Conservation (phyloP, 2,113 vertebrate species). For the Urocynchramus pylzowi region DNA sequence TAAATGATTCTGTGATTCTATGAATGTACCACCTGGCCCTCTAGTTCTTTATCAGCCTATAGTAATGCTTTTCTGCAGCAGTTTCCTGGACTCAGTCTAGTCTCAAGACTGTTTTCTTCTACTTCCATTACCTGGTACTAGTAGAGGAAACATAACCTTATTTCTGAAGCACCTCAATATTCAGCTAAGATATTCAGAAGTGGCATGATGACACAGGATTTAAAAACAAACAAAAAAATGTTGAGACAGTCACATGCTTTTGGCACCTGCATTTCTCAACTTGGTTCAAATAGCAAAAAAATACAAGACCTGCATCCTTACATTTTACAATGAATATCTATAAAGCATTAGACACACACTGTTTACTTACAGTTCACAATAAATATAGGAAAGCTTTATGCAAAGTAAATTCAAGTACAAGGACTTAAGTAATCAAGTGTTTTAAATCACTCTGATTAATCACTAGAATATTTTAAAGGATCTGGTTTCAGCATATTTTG, state of each 20-base stretch:
- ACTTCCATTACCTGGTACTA: neutral
- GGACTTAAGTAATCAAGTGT: conserved; percentile 60
- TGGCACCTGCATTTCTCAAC: neutral
- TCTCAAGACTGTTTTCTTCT: neutral
- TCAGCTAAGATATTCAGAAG: neutral
- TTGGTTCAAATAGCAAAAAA: neutral
- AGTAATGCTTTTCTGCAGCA: neutral
- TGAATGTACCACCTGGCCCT: neutral
- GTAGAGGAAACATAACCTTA: neutral
- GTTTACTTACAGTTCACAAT: conserved; percentile 59
- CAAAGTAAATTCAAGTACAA: conserved; percentile 60
- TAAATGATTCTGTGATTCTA: neutral
- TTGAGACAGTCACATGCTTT: neutral
- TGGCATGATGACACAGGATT: neutral
- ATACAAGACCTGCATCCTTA: neutral
- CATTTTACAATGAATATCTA: conserved; percentile 39
- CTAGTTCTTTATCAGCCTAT: neutral
- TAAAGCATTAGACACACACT: conserved; percentile 46
- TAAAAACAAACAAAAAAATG: neutral
- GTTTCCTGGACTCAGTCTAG: neutral
- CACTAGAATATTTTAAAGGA: conserved; percentile 65
- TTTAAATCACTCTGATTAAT: conserved; percentile 74
- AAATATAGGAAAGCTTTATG: conserved; percentile 47
- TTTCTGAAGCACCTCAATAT: neutral
- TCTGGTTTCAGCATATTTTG: conserved; percentile 63